phyloP scores from a whole-genome alignment of 2,797 vertebrate genomes.

The Podarcis lilfordi region DNA sequence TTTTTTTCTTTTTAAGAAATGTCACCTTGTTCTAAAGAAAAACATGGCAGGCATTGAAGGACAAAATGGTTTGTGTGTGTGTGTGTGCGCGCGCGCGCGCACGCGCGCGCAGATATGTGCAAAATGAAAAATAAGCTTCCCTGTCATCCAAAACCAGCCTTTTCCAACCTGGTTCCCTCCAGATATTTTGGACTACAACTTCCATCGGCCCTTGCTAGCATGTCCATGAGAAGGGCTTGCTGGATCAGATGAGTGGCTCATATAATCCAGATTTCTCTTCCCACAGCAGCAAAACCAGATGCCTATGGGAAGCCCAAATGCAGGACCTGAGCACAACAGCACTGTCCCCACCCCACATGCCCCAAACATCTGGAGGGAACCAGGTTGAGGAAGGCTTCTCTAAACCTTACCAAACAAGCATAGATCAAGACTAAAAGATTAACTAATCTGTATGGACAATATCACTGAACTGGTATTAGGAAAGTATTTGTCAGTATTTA shows the following conservation, averaged over 20 bases:
- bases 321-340: too few relatives aligned
- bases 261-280: too few relatives aligned
- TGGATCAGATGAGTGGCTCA: too few relatives aligned
- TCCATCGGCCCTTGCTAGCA: too few relatives aligned
- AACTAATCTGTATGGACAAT: background rate
- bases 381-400: background rate
- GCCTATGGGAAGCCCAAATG: too few relatives aligned
- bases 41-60: background rate
- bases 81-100: too few relatives aligned
- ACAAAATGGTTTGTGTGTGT: background rate
- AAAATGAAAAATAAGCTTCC: constrained; percentile 27
- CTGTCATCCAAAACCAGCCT: background rate
- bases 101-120: background rate
- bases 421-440: background rate
- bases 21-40: constrained; percentile 45
- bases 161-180: too few relatives aligned
- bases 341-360: too few relatives aligned
- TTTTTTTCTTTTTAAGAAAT: constrained; percentile 49
- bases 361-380: too few relatives aligned
- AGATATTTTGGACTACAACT: too few relatives aligned
- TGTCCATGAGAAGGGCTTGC: too few relatives aligned
- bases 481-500: background rate
- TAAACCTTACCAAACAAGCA: constrained; percentile 18
- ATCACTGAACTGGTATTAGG: background rate
- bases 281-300: too few relatives aligned